Evolutionary conservation across 2,888 invertebrate species (phyloP).

Genomic region (Cyaniris semiargus): DNA sequence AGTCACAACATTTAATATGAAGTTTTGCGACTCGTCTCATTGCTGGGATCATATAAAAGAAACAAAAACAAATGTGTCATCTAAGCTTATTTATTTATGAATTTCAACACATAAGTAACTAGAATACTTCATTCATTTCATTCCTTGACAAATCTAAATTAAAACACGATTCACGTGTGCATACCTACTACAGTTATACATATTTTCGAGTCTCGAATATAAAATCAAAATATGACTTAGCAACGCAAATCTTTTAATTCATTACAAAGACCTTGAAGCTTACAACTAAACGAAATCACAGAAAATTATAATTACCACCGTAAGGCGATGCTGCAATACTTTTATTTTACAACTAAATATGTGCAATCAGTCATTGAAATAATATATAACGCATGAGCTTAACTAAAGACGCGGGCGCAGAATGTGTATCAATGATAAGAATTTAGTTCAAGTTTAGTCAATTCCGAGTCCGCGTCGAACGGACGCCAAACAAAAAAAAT

Average conservation of each 20-base stretch:
- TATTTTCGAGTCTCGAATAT: constrained; percentile 20
- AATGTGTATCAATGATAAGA: not conserved
- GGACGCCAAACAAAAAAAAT: not conserved
- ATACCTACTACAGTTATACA: not conserved
- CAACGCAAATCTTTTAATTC: constrained; percentile 9
- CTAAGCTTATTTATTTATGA: constrained; percentile 40
- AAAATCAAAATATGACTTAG: constrained; percentile 23
- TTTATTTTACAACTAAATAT: constrained; percentile 23
- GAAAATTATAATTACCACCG: constrained; percentile 27
- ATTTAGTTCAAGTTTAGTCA: not conserved
- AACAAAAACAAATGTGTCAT: constrained; percentile 32
- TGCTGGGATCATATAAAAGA: constrained; percentile 13
- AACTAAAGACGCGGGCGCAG: not conserved
- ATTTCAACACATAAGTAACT: constrained; percentile 37
- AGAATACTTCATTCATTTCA: constrained; percentile 35
- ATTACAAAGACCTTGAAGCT: constrained; percentile 13
- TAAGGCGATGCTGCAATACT: constrained; percentile 21
- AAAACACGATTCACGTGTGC: constrained; percentile 24
- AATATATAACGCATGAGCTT: constrained; percentile 26
- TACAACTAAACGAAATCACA: constrained; percentile 31
- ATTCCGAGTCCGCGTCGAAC: not conserved
- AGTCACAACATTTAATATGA: too few species aligned
- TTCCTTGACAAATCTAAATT: constrained; percentile 34
- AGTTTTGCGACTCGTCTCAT: not conserved
- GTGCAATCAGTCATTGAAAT: constrained; percentile 35